Base-by-base conservation (phyloP, 2,888 invertebrate species). In the Julus scanicus region DNA sequence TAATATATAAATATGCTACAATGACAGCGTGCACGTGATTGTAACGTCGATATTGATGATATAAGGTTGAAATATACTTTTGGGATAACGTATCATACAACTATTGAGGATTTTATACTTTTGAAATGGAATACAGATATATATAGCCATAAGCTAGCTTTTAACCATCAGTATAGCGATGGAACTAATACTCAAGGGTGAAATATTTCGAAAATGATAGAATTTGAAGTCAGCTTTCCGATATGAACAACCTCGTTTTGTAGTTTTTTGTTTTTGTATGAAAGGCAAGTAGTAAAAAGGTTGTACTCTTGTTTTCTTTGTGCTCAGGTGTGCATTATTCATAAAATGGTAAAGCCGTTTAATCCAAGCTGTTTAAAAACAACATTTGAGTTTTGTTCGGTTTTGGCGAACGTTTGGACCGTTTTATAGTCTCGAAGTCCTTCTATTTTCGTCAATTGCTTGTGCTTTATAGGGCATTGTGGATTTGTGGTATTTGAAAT, bases 381-480 rank as follows among this genome's bases (percentile, higher is more conserved):
- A 29, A 29, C 29, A 29, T 71, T 71, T 71, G 63, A 20, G 63
- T 63, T 63, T 63, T 63, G 20, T 63, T 63, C 63, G 71, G 29
- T 71, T 71, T 63, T 20, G n/a, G n/a, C 20, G 63, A 63, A n/a
- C 63, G 17, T 71, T 29, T 9, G 29, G 13, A 29, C 29, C 71
- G 71, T 71, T 71, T 71, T 71, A 71, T 29, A 8, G 29, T n/a
- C 71, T 13, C 11, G 71, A 71, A 71, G 71, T 71, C 71, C 71
- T 71, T 71, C 71, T 71, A 71, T 71, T 71, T 71, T 71, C 71
- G 71, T 29, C 71, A 71, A 71, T 71, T 71, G 71, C 71, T 29
- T 71, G 8, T 29, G 71, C 71, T 71, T 71, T 71, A 71, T 71
- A 29, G 71, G 71, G 29, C 71, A 71, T 71, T 71, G 71, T 71